These are phyloP conservation scores for Tenodera sinensis DNA, from an alignment of 2,888 invertebrate genomes.

Conservation along the genomic window DNA sequence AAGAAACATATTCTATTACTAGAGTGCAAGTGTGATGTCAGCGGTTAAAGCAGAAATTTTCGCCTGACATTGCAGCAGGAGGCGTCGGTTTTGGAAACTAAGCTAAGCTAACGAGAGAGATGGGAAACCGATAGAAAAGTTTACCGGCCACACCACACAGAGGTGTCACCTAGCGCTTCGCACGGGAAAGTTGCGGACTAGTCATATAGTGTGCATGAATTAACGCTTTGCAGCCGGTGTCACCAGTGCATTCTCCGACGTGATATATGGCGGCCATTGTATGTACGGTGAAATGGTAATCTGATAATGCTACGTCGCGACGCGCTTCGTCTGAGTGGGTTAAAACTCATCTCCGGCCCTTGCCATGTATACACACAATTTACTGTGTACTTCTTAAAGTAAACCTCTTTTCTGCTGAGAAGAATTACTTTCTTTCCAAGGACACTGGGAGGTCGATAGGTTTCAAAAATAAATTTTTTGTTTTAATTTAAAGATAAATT, in stretches of 20 bases:
- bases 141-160: neutral
- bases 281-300: neutral
- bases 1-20: no score
- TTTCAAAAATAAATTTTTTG: no score
- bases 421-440: no score
- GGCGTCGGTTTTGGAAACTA: no score
- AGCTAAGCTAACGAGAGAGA: neutral
- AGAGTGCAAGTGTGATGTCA: no score
- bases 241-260: neutral
- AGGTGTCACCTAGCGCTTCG: neutral
- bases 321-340: neutral
- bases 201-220: neutral
- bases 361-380: no score
- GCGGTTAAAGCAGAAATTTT: no score
- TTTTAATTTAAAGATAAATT: no score
- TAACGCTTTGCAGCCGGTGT: neutral
- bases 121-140: neutral
- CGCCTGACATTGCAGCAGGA: no score
- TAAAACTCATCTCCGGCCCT: neutral
- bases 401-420: no score
- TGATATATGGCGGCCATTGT: neutral
- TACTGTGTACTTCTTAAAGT: no score
- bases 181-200: neutral
- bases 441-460: no score
- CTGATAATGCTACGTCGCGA: neutral